Evolutionary conservation across 2,888 invertebrate species (phyloP), one percentile per base, ranked within the genome.

Genomic region (Cecidostiba fungosa): DNA sequence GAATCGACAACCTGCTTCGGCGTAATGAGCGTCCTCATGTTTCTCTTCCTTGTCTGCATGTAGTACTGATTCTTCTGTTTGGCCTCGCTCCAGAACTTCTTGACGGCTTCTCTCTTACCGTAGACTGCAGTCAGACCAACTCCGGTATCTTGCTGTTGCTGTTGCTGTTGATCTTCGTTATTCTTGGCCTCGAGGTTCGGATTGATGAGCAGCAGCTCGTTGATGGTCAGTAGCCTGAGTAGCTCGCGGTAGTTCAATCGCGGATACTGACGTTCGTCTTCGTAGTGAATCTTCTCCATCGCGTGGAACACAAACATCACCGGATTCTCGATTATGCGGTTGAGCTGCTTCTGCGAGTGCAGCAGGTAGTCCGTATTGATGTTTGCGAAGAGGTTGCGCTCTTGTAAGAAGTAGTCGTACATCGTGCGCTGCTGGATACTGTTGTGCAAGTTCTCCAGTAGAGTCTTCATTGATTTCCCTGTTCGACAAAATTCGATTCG

Each of bases 381-480:
- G 88, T 95, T 96, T 91, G 96, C 96, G 87, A 97, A 96, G 78
- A 97, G 94, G 93, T 98, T 97, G 88, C 96, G 96, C 69, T 94
- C 95, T 77, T 94, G 94, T 78, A 97, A 94, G 91, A 97, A 98
- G 91, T 96, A 98, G 92, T 97, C 96, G 2, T 95, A 95, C 81
- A 97, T 94, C 12, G 62, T 86, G 0, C 92, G 92, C 70, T 94
- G 32, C 43, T 79, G 74, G 14, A 81, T 73, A 19, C 26, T 62
- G 0, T 94, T 91, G 89, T 96, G 96, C 85, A 97, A 95, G 19
- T 94, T 94, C 77, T 94, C 93, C 10, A 97, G 93, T 87, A 97
- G 95, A 14, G 95, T 92, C 74, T 95, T 92, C 19, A 97, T 90
- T 36, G 95, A 95, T 90, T 95, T 95, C 3, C 97, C 97, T 89